Conservation (phyloP, 1,140 invertebrate genomes). For the Aphelinus certus region DNA sequence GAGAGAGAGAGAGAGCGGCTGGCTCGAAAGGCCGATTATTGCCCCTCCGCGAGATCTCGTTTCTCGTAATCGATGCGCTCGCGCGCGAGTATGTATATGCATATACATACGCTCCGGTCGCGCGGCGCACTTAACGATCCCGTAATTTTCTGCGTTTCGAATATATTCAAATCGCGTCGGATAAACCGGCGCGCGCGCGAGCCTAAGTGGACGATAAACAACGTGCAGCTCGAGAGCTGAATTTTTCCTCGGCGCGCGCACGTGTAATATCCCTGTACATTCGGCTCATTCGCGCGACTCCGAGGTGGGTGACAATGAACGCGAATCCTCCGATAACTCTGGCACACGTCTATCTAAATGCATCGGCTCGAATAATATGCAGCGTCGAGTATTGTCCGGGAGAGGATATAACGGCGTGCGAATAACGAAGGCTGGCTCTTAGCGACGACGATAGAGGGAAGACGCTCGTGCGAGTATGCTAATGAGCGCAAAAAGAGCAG, state of each 20-base stretch:
- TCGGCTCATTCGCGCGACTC: too few relatives aligned
- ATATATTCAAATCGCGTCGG: conserved; percentile 27
- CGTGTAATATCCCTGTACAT: not conserved
- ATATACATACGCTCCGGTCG: too few relatives aligned
- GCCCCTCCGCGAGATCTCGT: not conserved
- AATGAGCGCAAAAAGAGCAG: conserved; percentile 5
- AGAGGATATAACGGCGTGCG: not conserved
- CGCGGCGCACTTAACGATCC: conserved; percentile 3
- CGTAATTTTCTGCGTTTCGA: conserved; percentile 19
- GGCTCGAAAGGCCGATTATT: too few relatives aligned
- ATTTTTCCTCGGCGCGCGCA: not conserved
- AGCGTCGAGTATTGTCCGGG: too few relatives aligned
- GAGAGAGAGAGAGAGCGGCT: too few relatives aligned
- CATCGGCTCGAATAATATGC: too few relatives aligned
- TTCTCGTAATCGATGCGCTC: conserved; percentile 12
- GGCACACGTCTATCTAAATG: too few relatives aligned
- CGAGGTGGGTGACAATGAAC: too few relatives aligned
- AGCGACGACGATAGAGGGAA: not conserved
- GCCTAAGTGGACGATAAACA: conserved; percentile 17
- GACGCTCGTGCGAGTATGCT: not conserved
- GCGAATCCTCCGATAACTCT: too few relatives aligned
- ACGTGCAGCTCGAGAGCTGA: not conserved
- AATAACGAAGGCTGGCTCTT: conserved; percentile 4
- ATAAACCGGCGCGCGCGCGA: not conserved
- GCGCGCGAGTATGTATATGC: too few relatives aligned